phyloP scores from a whole-genome alignment of 2,113 vertebrate species.

The Cochlearius cochlearius region DNA sequence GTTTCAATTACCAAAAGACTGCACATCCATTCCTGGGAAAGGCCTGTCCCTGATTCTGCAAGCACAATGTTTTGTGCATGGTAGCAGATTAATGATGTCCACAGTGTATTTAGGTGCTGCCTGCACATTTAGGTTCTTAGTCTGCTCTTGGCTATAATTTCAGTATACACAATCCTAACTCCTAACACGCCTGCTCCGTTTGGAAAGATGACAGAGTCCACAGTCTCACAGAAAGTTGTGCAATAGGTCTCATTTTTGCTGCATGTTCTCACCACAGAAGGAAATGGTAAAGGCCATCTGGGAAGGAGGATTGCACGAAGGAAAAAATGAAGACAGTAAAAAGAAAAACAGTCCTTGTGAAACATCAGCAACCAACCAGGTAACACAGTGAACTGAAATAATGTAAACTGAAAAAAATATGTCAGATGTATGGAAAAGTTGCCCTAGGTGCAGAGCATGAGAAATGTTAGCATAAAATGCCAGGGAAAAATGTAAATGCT shows the following conservation, averaged over 20 bases:
- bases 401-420: not conserved
- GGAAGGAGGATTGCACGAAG: not conserved
- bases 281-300: not conserved
- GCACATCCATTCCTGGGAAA: not conserved
- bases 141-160: not conserved
- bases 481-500: not conserved
- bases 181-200: not conserved
- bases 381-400: not conserved
- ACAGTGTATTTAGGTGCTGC: not conserved
- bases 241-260: conserved; percentile 17
- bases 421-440: not conserved
- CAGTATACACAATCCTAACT: not conserved
- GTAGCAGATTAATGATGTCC: not conserved
- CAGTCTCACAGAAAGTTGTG: not conserved
- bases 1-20: not conserved
- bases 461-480: not conserved
- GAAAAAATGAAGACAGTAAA: not conserved
- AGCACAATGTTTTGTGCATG: not conserved
- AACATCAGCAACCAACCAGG: not conserved
- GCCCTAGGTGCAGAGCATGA: not conserved
- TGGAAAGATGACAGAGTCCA: not conserved
- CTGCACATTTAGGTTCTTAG: not conserved
- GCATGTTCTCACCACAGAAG: conserved; percentile 2
- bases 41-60: not conserved
- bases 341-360: not conserved